Conservation (phyloP, 1,140 invertebrate genomes). For the Drosophila setifemur region DNA sequence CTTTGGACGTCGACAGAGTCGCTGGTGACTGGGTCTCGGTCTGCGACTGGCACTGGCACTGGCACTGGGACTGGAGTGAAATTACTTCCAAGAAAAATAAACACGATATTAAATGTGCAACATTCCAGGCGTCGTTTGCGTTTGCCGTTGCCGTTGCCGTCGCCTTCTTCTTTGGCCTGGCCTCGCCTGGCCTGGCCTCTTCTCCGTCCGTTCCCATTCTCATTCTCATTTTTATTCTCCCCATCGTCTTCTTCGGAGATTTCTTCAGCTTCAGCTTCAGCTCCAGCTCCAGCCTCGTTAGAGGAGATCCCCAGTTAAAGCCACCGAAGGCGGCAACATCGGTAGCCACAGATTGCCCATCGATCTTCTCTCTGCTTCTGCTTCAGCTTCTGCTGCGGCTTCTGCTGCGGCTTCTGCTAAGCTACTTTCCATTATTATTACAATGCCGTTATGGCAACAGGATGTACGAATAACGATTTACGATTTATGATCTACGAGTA, state of each 20-base stretch:
- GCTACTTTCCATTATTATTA: slow-evolving; percentile 15
- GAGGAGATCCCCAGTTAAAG: slow-evolving; percentile 9
- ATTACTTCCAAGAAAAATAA: slow-evolving; percentile 79
- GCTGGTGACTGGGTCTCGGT: slow-evolving; percentile 3
- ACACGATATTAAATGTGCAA: slow-evolving; percentile 79
- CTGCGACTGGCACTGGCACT: too few relatives aligned
- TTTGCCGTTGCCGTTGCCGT: slow-evolving; percentile 5
- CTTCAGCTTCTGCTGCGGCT: slow-evolving; percentile 2
- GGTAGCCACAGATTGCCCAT: not conserved
- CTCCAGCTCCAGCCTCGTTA: not conserved
- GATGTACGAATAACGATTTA: slow-evolving; percentile 33
- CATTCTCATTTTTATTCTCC: not conserved
- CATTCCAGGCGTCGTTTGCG: slow-evolving; percentile 61
- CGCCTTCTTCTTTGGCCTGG: slow-evolving; percentile 4
- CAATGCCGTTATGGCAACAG: slow-evolving; percentile 54
- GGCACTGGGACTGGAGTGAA: slow-evolving; percentile 59
- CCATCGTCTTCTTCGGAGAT: not conserved
- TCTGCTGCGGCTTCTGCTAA: slow-evolving; percentile 4
- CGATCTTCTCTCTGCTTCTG: not conserved
- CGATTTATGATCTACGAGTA: too few relatives aligned
- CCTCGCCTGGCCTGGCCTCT: not conserved
- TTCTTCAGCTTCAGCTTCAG: not conserved
- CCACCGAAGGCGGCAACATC: not conserved
- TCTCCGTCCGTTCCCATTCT: slow-evolving; percentile 2
- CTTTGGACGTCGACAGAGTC: slow-evolving; percentile 9